phyloP scores from a whole-genome alignment of 2,888 invertebrate genomes.

The Nemapogon koenigi region DNA sequence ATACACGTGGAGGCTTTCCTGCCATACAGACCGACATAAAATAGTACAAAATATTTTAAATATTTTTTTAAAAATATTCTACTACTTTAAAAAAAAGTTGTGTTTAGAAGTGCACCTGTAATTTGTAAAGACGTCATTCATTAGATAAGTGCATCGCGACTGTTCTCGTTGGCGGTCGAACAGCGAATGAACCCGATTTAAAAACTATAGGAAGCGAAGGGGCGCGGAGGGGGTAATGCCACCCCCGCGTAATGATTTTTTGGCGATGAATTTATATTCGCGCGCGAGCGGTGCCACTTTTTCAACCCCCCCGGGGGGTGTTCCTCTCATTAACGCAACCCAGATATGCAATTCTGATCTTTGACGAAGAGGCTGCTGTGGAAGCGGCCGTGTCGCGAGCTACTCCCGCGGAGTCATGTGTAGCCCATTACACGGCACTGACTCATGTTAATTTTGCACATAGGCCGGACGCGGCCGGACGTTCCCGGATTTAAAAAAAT shows the following conservation, averaged over 20 bases:
- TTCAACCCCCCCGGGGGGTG: constrained; percentile 51
- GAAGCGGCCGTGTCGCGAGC: constrained; percentile 61
- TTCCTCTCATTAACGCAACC: constrained; percentile 67
- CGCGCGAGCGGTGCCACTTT: constrained; percentile 69
- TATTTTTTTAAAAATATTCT: no score
- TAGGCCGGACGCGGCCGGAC: constrained; percentile 60
- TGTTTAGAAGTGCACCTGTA: no score
- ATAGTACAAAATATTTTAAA: no score
- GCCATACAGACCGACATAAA: no score
- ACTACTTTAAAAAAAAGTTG: no score
- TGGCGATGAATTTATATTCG: constrained; percentile 81
- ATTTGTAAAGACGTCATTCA: no score
- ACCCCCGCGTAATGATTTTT: constrained; percentile 86
- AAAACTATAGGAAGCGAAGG: constrained; percentile 59
- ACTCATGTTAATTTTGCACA: constrained; percentile 63
- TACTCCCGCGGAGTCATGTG: constrained; percentile 66
- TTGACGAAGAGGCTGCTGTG: constrained; percentile 66
- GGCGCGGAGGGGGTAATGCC: constrained; percentile 70
- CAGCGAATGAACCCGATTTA: constrained; percentile 60
- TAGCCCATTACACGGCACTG: constrained; percentile 65
- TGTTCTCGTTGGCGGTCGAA: constrained; percentile 53
- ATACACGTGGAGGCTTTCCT: constrained; percentile 39
- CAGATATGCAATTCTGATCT: constrained; percentile 73
- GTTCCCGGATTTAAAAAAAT: constrained; percentile 24
- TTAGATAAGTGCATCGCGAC: constrained; percentile 24